Evolutionary conservation across 2,113 vertebrate genomes (phyloP), one percentile per base, ranked within the genome.

Genomic region (Aythya baeri): DNA sequence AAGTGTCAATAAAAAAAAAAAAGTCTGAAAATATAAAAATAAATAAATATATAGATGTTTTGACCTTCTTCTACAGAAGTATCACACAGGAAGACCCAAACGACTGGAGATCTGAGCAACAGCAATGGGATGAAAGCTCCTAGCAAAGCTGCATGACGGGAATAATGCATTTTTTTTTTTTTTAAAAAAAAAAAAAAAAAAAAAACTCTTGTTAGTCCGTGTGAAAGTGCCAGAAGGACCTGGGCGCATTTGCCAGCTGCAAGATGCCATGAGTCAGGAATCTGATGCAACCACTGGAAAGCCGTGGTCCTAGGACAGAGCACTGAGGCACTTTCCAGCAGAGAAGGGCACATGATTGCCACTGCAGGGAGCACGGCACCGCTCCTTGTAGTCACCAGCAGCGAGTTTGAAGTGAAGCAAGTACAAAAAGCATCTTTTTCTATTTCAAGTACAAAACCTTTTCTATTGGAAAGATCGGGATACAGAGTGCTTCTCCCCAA

Each of bases 181-280:
- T 38, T 10, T 38, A 38, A 41, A 41, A 41, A 93, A 63, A 36
- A 63, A 41, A 27, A 38, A 63, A 38, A 27, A 38, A 63, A 38
- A 41, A 17, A 78, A 52, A 29, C 29, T 83, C 46, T 36, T 44
- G 22, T 31, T 9, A 7, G 11, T 17, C 32, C 0, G 0, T 15
- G 22, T 10, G 29, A 26, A 88, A 72, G 46, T 1, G 43, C 67
- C 36, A 75, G 80, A 74, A 93, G 68, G 65, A 67, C 31, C 21
- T 1, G 6, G 89, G 71, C 3, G 10, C 72, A 74, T 55, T 7
- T 59, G 44, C 16, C 66, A 84, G 8, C 58, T 4, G n/a, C 29
- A 73, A 70, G 81, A 43, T 20, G 50, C 3, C 54, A 38, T n/a
- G 72, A 58, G 44, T 17, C 62, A 58, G 1, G 1, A 49, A 73